Base-by-base conservation (phyloP, 1,140 invertebrate species). In the Pectinophora gossypiella region DNA sequence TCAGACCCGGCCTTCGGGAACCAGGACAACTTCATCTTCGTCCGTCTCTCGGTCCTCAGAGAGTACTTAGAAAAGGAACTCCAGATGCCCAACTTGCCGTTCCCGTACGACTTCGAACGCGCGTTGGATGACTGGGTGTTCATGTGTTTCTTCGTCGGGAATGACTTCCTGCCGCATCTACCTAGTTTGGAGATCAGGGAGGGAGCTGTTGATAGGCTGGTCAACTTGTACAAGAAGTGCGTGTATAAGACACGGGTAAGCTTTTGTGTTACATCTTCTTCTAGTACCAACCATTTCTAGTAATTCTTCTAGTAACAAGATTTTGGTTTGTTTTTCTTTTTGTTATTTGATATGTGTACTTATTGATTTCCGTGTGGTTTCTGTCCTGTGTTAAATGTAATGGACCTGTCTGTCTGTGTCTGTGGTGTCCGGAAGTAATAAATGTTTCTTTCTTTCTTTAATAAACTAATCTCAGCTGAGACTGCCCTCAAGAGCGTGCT, bases 141-240 rank as follows among this genome's bases (percentile, higher is more conserved):
- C 80, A 99, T 99, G 97, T 99, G 99, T 87, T 99, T 99, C 89
- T 99, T 99, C 89, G 99, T 99, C 51, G 99, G 99, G 36, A 99
- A 99, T 88, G 99, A 99, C 89, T 99, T 99, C 84, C 85, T 99
- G 61, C 99, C 99, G 12, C 99, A 99, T 91, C 89, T 99, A 51
- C 99, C 99, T 12, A 99, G 97, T 18, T 87, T 99, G 54, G 98
- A 99, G 90, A 99, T 99, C 70, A 90, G 98, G 54, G 99, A 99
- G 90, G 95, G 95, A 10, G 99, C 99, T 0, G 99, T 99, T 57
- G 98, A 99, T 86, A 89, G 98, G 51, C 90, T 99, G 2, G 93
- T 99, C 5, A 93, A 91, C 62, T 88, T 99, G 15, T 99, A 99
- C 77, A 99, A 99, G 88, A 95, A 97, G 69, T 93, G 94, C 70